Evolutionary conservation across 2,888 invertebrate species (phyloP).

Genomic region (Lasioglossum leucozonium): DNA sequence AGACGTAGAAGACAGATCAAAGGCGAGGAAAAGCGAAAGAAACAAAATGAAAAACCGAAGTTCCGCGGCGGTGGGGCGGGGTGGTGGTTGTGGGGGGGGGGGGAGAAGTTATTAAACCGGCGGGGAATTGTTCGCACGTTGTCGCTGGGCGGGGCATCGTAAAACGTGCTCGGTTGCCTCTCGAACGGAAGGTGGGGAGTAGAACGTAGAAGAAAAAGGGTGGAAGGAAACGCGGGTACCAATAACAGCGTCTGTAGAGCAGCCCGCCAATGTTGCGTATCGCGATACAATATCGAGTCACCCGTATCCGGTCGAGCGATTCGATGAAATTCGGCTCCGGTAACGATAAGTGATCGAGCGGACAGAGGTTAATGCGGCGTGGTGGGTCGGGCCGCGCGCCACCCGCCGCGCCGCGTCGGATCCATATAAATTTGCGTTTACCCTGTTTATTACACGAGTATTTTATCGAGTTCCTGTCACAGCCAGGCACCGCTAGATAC

Average conservation of each 20-base stretch:
- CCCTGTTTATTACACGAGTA: conserved; percentile 77
- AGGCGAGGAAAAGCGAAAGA: not conserved
- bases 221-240: not conserved
- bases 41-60: not conserved
- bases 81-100: too few relatives aligned
- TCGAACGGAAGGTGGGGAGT: too few relatives aligned
- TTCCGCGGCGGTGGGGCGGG: not conserved
- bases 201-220: not conserved
- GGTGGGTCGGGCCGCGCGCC: conserved; percentile 25
- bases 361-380: conserved; percentile 56
- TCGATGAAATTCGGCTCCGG: conserved; percentile 37
- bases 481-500: conserved; percentile 70
- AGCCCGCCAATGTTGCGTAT: not conserved
- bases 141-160: not conserved
- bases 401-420: conserved; percentile 37
- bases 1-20: not conserved
- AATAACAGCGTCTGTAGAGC: not conserved
- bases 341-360: conserved; percentile 52
- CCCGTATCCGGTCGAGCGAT: not conserved
- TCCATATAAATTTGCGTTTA: conserved; percentile 78
- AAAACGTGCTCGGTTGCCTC: conserved; percentile 5
- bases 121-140: not conserved
- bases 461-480: conserved; percentile 82
- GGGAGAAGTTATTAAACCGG: not conserved
- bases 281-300: conserved; percentile 2